These are phyloP conservation scores for Poeciliopsis turneri DNA, from an alignment of 2,797 vertebrate species.

Conservation along the genomic window DNA sequence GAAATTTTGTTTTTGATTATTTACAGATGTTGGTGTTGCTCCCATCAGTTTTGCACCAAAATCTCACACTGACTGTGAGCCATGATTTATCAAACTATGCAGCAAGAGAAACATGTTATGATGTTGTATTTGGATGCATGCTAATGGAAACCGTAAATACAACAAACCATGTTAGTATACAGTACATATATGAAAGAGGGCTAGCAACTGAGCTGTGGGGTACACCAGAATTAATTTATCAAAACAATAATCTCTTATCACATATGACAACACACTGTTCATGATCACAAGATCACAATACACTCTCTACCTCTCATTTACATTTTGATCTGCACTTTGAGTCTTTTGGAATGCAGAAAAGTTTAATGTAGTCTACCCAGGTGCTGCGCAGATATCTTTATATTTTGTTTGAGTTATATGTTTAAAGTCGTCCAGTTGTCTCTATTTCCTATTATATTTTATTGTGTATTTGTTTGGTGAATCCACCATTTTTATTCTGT, in stretches of 20 bases:
- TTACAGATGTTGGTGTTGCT: background rate
- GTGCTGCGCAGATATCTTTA: too few relatives aligned
- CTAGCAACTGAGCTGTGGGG: background rate
- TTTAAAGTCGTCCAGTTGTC: too few relatives aligned
- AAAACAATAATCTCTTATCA: background rate
- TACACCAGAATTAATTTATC: background rate
- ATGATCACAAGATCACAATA: background rate
- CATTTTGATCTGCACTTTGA: too few relatives aligned
- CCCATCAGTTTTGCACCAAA: background rate
- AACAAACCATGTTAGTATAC: background rate
- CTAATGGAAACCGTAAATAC: background rate
- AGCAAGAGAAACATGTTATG: background rate
- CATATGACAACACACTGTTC: background rate
- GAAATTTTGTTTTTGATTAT: constrained; percentile 3
- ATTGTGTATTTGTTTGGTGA: too few relatives aligned
- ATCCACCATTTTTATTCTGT: too few relatives aligned
- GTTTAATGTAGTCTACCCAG: too few relatives aligned
- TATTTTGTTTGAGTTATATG: too few relatives aligned
- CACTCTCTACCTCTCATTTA: too few relatives aligned
- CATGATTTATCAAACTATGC: background rate
- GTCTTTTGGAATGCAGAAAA: too few relatives aligned
- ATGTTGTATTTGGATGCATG: too few relatives aligned
- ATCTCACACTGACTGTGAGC: background rate
- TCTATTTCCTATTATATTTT: too few relatives aligned
- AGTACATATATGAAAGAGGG: background rate